phyloP scores from a whole-genome alignment of 1,140 invertebrate species.

The Akabosia matsudoensis region DNA sequence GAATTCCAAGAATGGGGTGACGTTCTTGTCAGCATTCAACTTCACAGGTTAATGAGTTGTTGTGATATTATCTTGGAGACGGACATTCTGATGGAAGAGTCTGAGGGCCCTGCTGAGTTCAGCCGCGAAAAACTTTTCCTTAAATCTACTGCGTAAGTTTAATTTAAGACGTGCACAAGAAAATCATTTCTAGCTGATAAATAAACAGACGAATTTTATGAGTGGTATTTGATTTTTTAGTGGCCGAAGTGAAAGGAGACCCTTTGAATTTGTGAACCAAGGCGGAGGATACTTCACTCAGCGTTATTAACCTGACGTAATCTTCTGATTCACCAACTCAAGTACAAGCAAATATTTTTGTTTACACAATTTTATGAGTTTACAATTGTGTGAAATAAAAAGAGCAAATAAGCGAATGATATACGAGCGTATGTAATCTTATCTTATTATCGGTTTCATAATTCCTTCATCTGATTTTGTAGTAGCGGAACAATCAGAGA shows the following conservation, averaged over 20 bases:
- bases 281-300: conserved; percentile 39
- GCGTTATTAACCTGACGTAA: too few species aligned
- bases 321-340: too few species aligned
- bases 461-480: too few species aligned
- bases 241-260: conserved; percentile 36
- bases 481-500: too few species aligned
- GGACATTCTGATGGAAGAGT: conserved; percentile 52
- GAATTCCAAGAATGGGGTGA: conserved; percentile 51
- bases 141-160: conserved; percentile 58
- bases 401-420: too few species aligned
- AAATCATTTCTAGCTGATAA: too few species aligned
- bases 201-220: background rate
- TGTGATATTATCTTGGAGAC: conserved; percentile 86
- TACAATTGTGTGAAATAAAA: too few species aligned
- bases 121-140: conserved; percentile 76
- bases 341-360: too few species aligned
- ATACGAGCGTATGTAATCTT: too few species aligned
- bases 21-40: conserved; percentile 67
- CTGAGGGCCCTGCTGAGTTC: conserved; percentile 62
- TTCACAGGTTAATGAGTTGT: conserved; percentile 73
- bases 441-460: too few species aligned
- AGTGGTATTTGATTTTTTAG: conserved; percentile 29
- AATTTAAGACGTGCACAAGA: background rate
- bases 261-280: conserved; percentile 31
- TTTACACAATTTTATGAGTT: too few species aligned